Conservation (phyloP, 2,797 vertebrate genomes). For the Setipinna tenuifilis region DNA sequence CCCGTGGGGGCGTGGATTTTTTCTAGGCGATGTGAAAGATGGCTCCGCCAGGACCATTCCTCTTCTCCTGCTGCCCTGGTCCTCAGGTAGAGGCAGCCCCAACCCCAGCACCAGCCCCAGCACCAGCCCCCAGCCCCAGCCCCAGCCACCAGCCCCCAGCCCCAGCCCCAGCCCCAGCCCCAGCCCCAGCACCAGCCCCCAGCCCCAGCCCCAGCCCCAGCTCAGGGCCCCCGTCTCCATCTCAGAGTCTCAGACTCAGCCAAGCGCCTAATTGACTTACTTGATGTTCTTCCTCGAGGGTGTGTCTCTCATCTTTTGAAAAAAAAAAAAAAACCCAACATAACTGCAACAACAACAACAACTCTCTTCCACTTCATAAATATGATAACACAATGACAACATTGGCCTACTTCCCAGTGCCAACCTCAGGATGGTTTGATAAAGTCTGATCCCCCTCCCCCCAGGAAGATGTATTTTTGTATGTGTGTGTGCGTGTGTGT, state of each 20-base stretch:
- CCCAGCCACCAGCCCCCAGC: too few species aligned
- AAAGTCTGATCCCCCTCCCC: background rate
- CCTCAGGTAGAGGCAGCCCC: background rate
- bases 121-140: background rate
- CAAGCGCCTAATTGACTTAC: conserved; percentile 14
- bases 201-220: background rate
- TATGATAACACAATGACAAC: background rate
- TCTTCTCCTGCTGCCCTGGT: background rate
- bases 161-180: background rate
- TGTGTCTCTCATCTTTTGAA: background rate
- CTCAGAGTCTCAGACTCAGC: background rate
- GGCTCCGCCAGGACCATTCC: background rate
- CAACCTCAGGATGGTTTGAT: background rate
- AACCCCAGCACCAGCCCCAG: background rate
- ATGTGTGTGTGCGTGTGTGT: too few species aligned
- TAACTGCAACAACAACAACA: too few species aligned
- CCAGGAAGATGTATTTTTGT: too few species aligned
- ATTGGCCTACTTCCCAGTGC: background rate
- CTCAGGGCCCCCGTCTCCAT: background rate
- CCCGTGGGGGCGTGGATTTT: background rate
- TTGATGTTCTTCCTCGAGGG: background rate
- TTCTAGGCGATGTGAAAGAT: background rate
- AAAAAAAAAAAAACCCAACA: too few species aligned
- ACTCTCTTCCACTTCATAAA: background rate
- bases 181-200: background rate